Evolutionary conservation across 2,888 invertebrate species (phyloP).

Genomic region (Lasioglossum vierecki): DNA sequence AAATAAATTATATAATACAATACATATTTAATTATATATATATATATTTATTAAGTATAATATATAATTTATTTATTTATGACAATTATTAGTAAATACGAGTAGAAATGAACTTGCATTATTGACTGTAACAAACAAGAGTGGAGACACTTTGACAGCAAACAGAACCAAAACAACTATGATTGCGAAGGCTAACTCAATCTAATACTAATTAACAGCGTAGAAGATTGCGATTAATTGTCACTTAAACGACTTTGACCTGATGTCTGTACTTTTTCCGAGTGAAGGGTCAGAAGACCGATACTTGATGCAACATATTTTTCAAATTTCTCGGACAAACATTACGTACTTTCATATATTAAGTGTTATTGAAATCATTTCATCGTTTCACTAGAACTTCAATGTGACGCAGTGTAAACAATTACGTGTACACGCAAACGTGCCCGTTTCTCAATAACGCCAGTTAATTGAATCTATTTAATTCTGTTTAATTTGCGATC

Average conservation of each 20-base stretch:
- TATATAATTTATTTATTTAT: no score
- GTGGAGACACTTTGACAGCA: neutral
- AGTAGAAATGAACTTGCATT: neutral
- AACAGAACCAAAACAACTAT: conserved; percentile 21
- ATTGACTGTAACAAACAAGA: neutral
- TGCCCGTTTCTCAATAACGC: neutral
- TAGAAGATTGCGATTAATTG: conserved; percentile 52
- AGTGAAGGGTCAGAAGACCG: neutral
- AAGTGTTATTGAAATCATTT: neutral
- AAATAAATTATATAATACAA: no score
- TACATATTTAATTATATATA: no score
- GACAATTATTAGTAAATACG: no score
- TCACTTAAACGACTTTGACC: conserved; percentile 38
- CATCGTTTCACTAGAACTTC: neutral
- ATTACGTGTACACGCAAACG: neutral
- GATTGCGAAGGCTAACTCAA: conserved; percentile 57
- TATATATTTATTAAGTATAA: no score
- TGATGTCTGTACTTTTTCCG: neutral
- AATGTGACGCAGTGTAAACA: neutral
- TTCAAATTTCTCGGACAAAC: neutral
- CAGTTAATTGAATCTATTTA: conserved; percentile 29
- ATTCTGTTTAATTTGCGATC: conserved; percentile 31
- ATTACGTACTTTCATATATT: neutral
- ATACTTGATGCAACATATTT: neutral
- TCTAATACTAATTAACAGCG: conserved; percentile 61